Percentiles rank a stretch among this genome's conserved stretches.
These are phyloP conservation scores for Choreutis nemorana DNA, from an alignment of 2,888 invertebrate genomes.

Conservation along the genomic window DNA sequence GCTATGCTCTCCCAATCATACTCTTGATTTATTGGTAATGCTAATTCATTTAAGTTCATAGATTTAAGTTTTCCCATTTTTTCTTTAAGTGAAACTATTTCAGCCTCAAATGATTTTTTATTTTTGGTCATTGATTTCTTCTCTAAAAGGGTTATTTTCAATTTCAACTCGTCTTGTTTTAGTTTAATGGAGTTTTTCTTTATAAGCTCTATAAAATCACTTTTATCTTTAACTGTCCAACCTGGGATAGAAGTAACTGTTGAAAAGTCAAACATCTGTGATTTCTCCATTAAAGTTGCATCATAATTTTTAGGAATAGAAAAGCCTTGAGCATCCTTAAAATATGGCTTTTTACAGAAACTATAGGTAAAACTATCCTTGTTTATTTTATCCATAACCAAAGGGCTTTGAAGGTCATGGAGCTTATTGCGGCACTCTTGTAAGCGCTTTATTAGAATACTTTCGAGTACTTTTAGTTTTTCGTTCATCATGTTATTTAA, in stretches of 20 bases:
- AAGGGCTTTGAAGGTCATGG: conserved; percentile 14
- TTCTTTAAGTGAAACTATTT: conserved; percentile 20
- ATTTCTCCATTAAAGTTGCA: conserved; percentile 38
- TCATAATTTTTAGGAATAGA: conserved; percentile 69
- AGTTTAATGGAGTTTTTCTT: conserved; percentile 33
- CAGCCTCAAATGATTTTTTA: conserved; percentile 9
- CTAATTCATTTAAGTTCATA: conserved; percentile 26
- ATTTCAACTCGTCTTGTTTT: conserved; percentile 19
- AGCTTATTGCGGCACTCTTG: conserved; percentile 35
- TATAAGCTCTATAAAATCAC: conserved; percentile 52
- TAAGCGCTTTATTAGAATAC: conserved; percentile 26
- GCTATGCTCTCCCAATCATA: conserved; percentile 70
- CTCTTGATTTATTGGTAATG: conserved; percentile 36
- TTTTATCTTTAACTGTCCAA: conserved; percentile 69
- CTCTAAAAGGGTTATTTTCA: conserved; percentile 22
- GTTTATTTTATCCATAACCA: conserved; percentile 12
- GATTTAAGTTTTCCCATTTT: conserved; percentile 9
- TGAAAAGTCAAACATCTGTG: conserved; percentile 50
- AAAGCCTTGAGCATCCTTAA: conserved; percentile 67
- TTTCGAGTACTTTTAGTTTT: conserved; percentile 31
- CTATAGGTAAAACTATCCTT: conserved; percentile 25
- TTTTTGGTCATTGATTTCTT: conserved; percentile 14
- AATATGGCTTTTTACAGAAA: conserved; percentile 69
- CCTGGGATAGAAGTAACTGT: conserved; percentile 42
- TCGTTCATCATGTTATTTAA: conserved; percentile 42